Evolutionary conservation across 2,113 vertebrate species (phyloP), one percentile per base, ranked within the genome.

Genomic region (Ptychochromis oligacanthus): DNA sequence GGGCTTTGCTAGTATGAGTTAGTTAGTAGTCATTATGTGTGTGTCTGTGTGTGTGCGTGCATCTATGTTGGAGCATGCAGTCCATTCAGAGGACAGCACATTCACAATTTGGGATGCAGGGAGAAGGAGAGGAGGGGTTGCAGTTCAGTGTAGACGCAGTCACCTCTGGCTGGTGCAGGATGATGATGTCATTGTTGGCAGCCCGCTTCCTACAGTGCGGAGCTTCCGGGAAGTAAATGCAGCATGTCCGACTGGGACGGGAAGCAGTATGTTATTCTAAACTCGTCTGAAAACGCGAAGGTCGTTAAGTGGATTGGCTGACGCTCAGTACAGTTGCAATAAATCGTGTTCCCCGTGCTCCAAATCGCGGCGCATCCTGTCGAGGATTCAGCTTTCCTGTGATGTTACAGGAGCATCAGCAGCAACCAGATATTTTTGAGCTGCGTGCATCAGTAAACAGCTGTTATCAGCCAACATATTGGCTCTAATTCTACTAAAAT

Each of bases 111-210:
- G n/a, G 81, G 85, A 87, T 75, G 60, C 64, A 88, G 84, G 54
- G 43, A 60, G 72, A 60, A 64, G 57, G 58, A 7, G 61, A 64
- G 67, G 76, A 59, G 62, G 20, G 26, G 38, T 78, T 84, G 82
- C 79, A 77, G 80, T 87, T 89, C 78, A 83, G 76, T 79, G 79
- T 58, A 31, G 78, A 76, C 82, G 89, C 89, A 81, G 92, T 67
- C 86, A 83, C 81, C 87, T 88, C 82, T 82, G 67, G 67, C 88
- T 93, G 91, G 87, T 92, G 89, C 91, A 90, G 80, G 79, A 67
- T 86, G 91, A 90, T 93, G 92, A 93, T 90, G 91, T 92, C 91
- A 91, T 90, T 18, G 85, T 87, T 91, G 88, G 88, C 92, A 87
- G 77, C 36, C 59, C n/a, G 49, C 82, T 85, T 90, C 82, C 77